These are phyloP conservation scores for Percina caprodes DNA, from an alignment of 2,113 vertebrate species.

Conservation along the genomic window DNA sequence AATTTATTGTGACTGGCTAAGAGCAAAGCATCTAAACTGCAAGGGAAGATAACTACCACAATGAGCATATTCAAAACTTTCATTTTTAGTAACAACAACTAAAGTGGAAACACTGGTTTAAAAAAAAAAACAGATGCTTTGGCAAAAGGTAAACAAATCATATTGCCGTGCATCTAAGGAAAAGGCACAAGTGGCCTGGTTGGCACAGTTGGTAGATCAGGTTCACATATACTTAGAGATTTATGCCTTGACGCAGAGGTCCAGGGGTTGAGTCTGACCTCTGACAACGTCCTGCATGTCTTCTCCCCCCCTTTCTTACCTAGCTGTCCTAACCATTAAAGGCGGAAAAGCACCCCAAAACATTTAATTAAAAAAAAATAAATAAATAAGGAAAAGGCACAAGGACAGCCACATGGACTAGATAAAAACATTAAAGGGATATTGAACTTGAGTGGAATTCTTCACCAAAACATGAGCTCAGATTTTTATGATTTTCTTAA, in stretches of 20 bases:
- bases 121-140: slow-evolving; percentile 35
- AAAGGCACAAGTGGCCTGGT: not conserved
- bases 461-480: not conserved
- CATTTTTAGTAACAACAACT: slow-evolving; percentile 42
- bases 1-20: slow-evolving; percentile 14
- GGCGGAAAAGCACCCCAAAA: no score
- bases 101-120: slow-evolving; percentile 41
- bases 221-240: no score
- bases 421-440: slow-evolving; percentile 9
- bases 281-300: no score
- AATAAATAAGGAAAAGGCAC: slow-evolving; percentile 9
- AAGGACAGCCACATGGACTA: not conserved
- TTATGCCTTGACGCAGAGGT: no score
- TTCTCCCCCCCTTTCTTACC: no score
- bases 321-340: no score
- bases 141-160: slow-evolving; percentile 44
- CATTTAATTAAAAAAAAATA: no score
- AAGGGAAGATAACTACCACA: slow-evolving; percentile 27
- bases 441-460: not conserved
- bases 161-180: slow-evolving; percentile 11
- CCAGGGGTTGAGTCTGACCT: no score
- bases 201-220: no score
- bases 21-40: slow-evolving; percentile 31
- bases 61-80: slow-evolving; percentile 25
- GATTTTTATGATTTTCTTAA: not conserved